Percentiles rank a stretch among this genome's conserved stretches.
Evolutionary conservation across 2,113 vertebrate genomes (phyloP).

Genomic region (Onychostruthus taczanowskii): DNA sequence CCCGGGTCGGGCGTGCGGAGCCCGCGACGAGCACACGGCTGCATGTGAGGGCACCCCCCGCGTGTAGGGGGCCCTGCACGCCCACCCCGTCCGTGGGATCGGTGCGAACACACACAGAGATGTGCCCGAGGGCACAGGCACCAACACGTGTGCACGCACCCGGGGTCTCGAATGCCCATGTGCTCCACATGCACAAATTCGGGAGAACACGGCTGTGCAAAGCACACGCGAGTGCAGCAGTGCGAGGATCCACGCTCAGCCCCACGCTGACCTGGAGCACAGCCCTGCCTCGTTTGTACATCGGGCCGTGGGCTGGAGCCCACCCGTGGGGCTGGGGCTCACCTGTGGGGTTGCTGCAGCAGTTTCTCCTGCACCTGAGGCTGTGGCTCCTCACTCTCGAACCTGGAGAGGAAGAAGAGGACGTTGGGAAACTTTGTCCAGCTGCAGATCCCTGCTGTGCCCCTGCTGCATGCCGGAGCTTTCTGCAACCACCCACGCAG

Average conservation of each 20-base stretch:
- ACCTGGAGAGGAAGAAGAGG: neutral
- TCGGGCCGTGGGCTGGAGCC: no score
- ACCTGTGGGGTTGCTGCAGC: neutral
- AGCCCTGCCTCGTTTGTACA: accelerated
- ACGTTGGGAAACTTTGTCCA: neutral
- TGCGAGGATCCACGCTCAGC: neutral
- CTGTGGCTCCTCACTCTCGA: accelerated
- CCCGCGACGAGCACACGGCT: neutral
- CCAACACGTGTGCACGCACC: accelerated
- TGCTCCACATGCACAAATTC: accelerated
- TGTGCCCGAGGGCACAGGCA: neutral
- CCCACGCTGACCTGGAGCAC: neutral
- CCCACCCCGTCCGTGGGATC: neutral
- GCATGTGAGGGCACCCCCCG: neutral
- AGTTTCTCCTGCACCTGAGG: neutral
- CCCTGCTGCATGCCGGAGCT: neutral
- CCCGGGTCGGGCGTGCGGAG: neutral
- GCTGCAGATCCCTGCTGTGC: neutral
- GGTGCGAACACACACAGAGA: neutral
- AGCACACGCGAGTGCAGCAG: accelerated
- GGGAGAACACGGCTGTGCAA: neutral
- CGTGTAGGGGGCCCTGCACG: neutral
- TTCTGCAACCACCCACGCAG: neutral
- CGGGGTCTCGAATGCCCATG: accelerated
- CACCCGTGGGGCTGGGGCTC: neutral